Evolutionary conservation across 2,888 invertebrate species (phyloP).

Genomic region (Carpatolechia fugitivella): DNA sequence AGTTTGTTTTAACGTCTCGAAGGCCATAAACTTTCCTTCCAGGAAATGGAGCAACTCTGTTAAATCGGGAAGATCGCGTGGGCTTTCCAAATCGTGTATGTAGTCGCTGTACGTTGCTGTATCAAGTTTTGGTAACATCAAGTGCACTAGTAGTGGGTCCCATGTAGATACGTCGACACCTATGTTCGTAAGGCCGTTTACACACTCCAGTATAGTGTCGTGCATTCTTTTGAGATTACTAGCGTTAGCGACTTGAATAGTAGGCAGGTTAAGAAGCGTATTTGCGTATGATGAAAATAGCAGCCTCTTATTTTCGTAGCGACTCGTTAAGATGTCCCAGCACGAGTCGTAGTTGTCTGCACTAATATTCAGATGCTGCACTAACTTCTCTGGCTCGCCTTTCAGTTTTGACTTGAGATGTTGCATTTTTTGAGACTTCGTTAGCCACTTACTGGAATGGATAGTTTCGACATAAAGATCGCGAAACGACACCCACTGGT

Average conservation of each 20-base stretch:
- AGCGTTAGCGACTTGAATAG: constrained; percentile 1
- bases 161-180: constrained; percentile 19
- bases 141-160: constrained; percentile 24
- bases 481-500: neutral
- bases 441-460: neutral
- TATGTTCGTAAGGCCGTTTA: constrained; percentile 21
- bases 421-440: constrained; percentile 16
- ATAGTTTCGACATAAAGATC: neutral
- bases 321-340: constrained; percentile 3
- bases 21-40: constrained; percentile 18
- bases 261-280: constrained; percentile 16
- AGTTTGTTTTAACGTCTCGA: constrained; percentile 5
- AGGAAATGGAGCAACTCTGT: constrained; percentile 15
- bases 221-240: constrained; percentile 6
- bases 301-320: constrained; percentile 5
- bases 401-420: constrained; percentile 12
- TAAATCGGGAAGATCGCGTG: constrained; percentile 15
- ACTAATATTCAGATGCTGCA: constrained; percentile 13
- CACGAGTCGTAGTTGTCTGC: constrained; percentile 11
- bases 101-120: constrained; percentile 19
- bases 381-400: constrained; percentile 13
- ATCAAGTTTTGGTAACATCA: constrained; percentile 23
- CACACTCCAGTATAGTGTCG: constrained; percentile 15
- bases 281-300: constrained; percentile 13
- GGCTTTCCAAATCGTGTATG: constrained; percentile 11